Conservation (phyloP, 2,888 invertebrate species). For the Agonum fuliginosum region DNA sequence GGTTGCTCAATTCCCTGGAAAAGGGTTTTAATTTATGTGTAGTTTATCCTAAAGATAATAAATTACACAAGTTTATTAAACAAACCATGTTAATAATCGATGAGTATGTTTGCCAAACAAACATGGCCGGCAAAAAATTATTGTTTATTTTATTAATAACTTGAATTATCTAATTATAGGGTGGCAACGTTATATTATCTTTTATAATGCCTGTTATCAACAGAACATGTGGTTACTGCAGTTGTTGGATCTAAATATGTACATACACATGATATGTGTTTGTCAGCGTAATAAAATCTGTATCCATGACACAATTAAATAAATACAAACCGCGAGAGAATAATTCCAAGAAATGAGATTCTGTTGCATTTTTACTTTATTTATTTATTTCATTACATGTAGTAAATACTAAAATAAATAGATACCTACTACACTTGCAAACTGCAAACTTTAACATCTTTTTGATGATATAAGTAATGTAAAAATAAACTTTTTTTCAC, state of each 20-base stretch:
- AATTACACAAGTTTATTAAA: background rate
- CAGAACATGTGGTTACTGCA: background rate
- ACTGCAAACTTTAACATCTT: too few relatives aligned
- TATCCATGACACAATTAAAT: constrained; percentile 30
- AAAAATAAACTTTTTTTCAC: too few relatives aligned
- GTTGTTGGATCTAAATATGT: background rate
- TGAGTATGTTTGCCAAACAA: background rate
- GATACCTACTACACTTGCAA: too few relatives aligned
- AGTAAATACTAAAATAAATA: too few relatives aligned
- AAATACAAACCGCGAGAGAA: background rate
- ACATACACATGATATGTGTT: constrained; percentile 4
- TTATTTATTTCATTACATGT: too few relatives aligned
- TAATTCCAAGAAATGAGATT: constrained; percentile 1
- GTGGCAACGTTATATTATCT: constrained; percentile 8
- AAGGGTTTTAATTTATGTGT: constrained; percentile 15
- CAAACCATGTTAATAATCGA: constrained; percentile 1
- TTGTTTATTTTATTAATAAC: constrained; percentile 24
- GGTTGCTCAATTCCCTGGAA: background rate
- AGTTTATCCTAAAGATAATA: constrained; percentile 1
- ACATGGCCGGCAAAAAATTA: background rate
- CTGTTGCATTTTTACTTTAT: constrained; percentile 17
- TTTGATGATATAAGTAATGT: too few relatives aligned
- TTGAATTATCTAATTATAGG: constrained; percentile 15
- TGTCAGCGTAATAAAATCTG: constrained; percentile 9
- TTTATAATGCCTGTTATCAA: background rate